Evolutionary conservation across 2,797 vertebrate genomes (phyloP).

Genomic region (Paguma larvata): DNA sequence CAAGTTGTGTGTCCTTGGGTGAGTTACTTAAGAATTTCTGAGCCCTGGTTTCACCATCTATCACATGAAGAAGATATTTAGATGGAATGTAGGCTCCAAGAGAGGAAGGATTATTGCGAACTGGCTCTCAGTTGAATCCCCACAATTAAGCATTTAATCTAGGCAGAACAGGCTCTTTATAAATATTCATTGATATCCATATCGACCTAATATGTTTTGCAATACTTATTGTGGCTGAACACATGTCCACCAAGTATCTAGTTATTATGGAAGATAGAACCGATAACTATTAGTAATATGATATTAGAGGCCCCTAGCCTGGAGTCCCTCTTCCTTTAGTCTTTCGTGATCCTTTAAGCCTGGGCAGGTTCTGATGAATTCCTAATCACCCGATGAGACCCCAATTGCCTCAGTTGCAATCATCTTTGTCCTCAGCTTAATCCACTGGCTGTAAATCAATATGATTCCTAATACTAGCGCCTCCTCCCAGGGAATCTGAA

Average conservation of each 20-base stretch:
- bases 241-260: not conserved
- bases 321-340: not conserved
- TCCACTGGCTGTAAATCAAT: not conserved
- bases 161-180: not conserved
- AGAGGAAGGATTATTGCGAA: not conserved
- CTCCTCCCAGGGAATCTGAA: not conserved
- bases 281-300: not conserved
- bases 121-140: not conserved
- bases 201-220: not conserved
- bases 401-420: not conserved
- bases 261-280: not conserved
- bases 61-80: not conserved
- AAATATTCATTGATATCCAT: not conserved
- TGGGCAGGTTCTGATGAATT: not conserved
- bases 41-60: not conserved
- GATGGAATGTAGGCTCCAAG: not conserved
- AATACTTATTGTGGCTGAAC: not conserved
- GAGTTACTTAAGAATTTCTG: constrained; percentile 42
- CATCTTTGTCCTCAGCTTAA: not conserved
- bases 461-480: not conserved
- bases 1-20: not conserved
- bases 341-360: not conserved
- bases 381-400: not conserved
- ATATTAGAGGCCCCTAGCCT: not conserved
- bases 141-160: not conserved